A percentile compares a stretch with the other conserved stretches of the same genome.
Conservation (phyloP, 2,888 invertebrate species). For the Helobdella robusta region DNA sequence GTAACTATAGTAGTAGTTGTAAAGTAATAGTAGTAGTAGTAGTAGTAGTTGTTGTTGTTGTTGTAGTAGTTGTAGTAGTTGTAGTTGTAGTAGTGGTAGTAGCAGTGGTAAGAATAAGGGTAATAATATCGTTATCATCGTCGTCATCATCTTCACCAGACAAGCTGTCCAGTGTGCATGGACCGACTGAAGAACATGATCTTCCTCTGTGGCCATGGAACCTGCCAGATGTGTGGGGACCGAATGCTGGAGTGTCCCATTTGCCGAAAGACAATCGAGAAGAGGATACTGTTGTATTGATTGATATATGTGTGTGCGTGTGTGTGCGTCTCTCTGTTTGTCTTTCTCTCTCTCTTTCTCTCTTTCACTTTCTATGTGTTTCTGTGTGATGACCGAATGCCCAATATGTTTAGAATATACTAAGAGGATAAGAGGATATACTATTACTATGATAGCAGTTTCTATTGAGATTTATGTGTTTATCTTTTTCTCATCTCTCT, state of each 20-base stretch:
- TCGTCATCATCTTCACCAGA: constrained; percentile 63
- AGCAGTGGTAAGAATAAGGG: no score
- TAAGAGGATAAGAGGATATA: not conserved
- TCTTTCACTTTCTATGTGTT: not conserved
- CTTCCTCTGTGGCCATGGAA: constrained; percentile 91
- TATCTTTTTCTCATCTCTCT: not conserved
- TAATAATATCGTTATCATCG: no score
- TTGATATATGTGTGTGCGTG: not conserved
- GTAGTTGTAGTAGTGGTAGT: no score
- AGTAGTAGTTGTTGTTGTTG: no score
- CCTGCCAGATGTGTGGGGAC: constrained; percentile 97
- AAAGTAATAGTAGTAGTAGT: no score
- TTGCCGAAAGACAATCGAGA: constrained; percentile 90
- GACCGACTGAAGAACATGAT: constrained; percentile 97
- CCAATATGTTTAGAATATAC: not conserved
- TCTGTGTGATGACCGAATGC: not conserved
- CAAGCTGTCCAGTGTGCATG: constrained; percentile 94
- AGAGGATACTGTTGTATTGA: constrained; percentile 76
- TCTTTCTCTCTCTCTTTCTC: not conserved
- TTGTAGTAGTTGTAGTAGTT: no score
- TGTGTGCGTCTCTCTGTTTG: not conserved
- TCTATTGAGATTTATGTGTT: not conserved
- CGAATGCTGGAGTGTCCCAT: constrained; percentile 94
- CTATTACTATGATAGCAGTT: not conserved
- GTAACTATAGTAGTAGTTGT: no score